Conservation (phyloP, 2,797 vertebrate genomes). For the Aeoliscus strigatus region DNA sequence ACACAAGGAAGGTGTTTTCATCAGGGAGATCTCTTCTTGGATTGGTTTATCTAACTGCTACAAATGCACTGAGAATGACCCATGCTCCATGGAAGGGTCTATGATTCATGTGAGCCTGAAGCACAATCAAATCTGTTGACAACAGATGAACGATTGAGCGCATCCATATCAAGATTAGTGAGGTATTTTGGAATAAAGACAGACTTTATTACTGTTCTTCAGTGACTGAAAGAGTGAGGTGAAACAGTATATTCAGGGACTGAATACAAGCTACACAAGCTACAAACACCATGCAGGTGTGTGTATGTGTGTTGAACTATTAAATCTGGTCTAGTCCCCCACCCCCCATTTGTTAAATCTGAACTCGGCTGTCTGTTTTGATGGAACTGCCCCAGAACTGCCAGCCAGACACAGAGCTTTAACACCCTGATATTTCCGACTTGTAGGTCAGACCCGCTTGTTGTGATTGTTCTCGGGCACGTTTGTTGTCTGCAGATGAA, state of each 20-base stretch:
- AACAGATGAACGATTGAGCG: conserved; percentile 35
- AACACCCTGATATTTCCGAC: conserved; percentile 22
- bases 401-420: conserved; percentile 23
- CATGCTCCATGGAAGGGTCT: conserved; percentile 17
- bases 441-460: conserved; percentile 15
- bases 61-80: conserved; percentile 15
- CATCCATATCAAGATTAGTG: conserved; percentile 29
- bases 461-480: conserved; percentile 25
- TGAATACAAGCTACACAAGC: conserved; percentile 4
- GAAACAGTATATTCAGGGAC: conserved; percentile 16
- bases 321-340: conserved; percentile 1
- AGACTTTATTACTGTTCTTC: conserved; percentile 14
- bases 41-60: conserved; percentile 14
- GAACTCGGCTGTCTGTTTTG: conserved; percentile 29
- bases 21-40: conserved; percentile 13
- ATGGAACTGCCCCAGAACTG: conserved; percentile 41
- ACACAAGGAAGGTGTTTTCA: conserved; percentile 46
- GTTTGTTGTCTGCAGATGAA: conserved; percentile 76
- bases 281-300: not conserved
- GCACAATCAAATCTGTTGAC: conserved; percentile 19
- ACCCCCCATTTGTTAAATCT: conserved; percentile 12
- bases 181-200: conserved; percentile 29
- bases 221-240: conserved; percentile 10
- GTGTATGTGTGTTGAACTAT: no score
- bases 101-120: conserved; percentile 30